Evolutionary conservation across 2,113 vertebrate species (phyloP).

Genomic region (Psammodynastes pulverulentus): DNA sequence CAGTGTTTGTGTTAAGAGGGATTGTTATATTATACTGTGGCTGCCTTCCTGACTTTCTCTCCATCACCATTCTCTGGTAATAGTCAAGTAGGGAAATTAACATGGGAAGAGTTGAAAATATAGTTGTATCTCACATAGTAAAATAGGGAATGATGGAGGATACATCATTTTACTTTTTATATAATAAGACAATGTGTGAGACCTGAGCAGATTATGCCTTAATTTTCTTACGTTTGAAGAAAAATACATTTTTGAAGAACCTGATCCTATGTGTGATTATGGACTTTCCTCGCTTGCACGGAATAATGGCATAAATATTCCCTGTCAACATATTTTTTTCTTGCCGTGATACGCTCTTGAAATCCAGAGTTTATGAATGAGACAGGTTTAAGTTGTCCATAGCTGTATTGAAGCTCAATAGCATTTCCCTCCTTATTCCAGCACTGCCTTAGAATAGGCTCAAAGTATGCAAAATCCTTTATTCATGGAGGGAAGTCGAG

Average conservation of each 20-base stretch:
- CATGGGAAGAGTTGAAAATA: background rate
- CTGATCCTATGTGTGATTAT: background rate
- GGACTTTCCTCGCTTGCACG: background rate
- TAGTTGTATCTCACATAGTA: background rate
- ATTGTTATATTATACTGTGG: background rate
- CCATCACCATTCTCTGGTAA: background rate
- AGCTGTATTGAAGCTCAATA: background rate
- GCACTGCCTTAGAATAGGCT: background rate
- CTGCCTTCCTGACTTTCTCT: background rate
- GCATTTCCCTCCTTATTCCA: background rate
- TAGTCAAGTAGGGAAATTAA: background rate
- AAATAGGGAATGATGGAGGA: background rate
- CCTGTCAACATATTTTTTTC: background rate
- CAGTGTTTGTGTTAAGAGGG: background rate
- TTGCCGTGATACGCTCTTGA: background rate
- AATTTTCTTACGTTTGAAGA: background rate
- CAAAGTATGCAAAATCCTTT: background rate
- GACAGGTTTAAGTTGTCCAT: background rate
- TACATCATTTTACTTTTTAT: background rate
- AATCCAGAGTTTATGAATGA: background rate
- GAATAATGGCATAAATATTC: background rate
- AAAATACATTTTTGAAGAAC: background rate
- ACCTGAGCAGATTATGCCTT: background rate
- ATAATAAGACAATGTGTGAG: background rate
- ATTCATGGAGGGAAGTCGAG: background rate